Conservation (phyloP, 2,888 invertebrate genomes). For the Conchocele bisecta region DNA sequence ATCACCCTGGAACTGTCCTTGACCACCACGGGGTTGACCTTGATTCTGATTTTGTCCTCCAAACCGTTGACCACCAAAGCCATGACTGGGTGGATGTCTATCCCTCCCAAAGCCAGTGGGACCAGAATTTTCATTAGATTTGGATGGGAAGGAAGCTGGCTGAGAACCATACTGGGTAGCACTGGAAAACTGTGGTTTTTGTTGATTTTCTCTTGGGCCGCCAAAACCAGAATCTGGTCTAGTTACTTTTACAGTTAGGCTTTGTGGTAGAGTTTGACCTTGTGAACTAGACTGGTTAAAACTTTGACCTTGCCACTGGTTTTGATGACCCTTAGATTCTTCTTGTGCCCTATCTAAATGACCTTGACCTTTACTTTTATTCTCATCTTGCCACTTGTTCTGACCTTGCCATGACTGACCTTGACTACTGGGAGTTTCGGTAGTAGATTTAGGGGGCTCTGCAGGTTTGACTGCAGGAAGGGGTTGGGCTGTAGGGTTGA, state of each 20-base stretch:
- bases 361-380: conserved; percentile 18
- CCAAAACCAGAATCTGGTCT: conserved; percentile 41
- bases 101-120: not conserved
- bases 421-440: not conserved
- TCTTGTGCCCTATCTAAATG: conserved; percentile 25
- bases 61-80: conserved; percentile 31
- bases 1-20: conserved; percentile 9
- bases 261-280: conserved; percentile 45
- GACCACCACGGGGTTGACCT: not conserved
- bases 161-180: conserved; percentile 31
- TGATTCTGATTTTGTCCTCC: conserved; percentile 44
- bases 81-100: conserved; percentile 22
- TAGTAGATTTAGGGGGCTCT: conserved; percentile 11
- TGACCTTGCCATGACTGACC: conserved; percentile 41
- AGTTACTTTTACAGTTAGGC: too few species aligned
- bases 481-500: conserved; percentile 39
- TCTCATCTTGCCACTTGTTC: conserved; percentile 29
- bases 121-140: conserved; percentile 1
- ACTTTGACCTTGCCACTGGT: conserved; percentile 15
- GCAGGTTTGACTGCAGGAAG: conserved; percentile 46
- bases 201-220: conserved; percentile 15
- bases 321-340: conserved; percentile 16
- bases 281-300: conserved; percentile 36
- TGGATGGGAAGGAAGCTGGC: not conserved
- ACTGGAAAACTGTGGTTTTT: too few species aligned